A percentile compares a stretch with the other conserved stretches of the same genome.
Evolutionary conservation across 2,113 vertebrate species (phyloP).

Genomic region (Bubo scandiacus): DNA sequence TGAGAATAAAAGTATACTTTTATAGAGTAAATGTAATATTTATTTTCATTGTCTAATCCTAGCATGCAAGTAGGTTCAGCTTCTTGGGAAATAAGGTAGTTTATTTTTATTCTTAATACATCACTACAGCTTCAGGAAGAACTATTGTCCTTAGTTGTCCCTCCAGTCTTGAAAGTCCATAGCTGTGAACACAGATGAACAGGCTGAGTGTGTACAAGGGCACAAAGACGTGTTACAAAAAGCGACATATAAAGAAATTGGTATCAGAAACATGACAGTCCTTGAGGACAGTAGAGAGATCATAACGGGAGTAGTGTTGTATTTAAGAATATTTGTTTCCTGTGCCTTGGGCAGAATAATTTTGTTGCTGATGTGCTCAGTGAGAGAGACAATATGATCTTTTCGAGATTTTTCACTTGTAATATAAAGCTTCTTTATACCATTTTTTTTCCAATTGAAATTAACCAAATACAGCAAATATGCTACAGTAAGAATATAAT

Average conservation of each 20-base stretch:
- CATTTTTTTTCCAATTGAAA: constrained; percentile 10
- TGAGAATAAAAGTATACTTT: background rate
- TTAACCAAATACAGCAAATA: background rate
- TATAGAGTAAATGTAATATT: background rate
- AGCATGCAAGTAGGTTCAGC: background rate
- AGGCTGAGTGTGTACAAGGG: background rate
- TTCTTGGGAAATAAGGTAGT: background rate
- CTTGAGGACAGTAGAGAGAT: constrained; percentile 55
- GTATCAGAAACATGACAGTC: constrained; percentile 64
- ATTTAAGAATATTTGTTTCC: constrained; percentile 67
- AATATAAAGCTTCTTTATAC: constrained; percentile 28
- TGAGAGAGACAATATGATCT: constrained; percentile 39
- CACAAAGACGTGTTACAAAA: constrained; percentile 52
- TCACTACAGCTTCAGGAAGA: background rate
- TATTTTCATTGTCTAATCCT: background rate
- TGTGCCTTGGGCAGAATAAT: constrained; percentile 65
- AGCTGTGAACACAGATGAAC: constrained; percentile 1
- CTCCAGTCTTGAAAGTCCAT: background rate
- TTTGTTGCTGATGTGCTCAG: constrained; percentile 49
- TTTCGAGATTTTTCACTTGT: constrained; percentile 40
- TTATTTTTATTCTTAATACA: background rate
- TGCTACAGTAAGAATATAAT: background rate
- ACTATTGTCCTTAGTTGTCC: background rate
- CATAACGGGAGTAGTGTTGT: constrained; percentile 30
- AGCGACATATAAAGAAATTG: constrained; percentile 51